Percentiles rank a stretch among this genome's conserved stretches.
Evolutionary conservation across 2,888 invertebrate genomes (phyloP).

Genomic region (Abrostola triplasia): DNA sequence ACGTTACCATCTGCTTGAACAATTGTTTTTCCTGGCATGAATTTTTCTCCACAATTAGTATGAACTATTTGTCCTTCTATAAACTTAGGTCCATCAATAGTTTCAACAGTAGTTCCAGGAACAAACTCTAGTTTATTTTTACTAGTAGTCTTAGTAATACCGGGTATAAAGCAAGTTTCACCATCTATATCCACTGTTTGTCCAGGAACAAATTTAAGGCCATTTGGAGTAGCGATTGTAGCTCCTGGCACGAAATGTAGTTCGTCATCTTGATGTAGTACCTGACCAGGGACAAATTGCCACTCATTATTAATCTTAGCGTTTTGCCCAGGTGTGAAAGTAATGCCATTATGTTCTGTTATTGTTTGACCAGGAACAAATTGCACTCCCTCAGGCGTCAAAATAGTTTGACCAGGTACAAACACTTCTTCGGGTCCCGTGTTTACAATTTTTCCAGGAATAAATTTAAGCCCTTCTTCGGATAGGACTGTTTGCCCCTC

Average conservation of each 20-base stretch:
- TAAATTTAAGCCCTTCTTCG: constrained; percentile 89
- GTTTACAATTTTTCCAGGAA: constrained; percentile 88
- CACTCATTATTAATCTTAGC: constrained; percentile 86
- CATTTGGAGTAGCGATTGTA: constrained; percentile 89
- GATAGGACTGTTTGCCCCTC: constrained; percentile 90
- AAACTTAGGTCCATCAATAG: constrained; percentile 90
- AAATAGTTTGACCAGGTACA: constrained; percentile 90
- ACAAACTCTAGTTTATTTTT: constrained; percentile 85
- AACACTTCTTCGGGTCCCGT: constrained; percentile 85
- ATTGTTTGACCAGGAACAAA: constrained; percentile 91
- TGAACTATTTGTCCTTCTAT: constrained; percentile 90
- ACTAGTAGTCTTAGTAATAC: constrained; percentile 83
- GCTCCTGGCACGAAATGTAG: constrained; percentile 90
- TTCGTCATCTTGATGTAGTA: constrained; percentile 86
- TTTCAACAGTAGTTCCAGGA: constrained; percentile 89
- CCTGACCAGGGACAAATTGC: constrained; percentile 91
- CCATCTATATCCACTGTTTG: constrained; percentile 87
- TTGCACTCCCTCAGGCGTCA: constrained; percentile 88
- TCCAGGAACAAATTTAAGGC: constrained; percentile 90
- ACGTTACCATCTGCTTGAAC: constrained; percentile 83
- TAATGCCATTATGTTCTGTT: constrained; percentile 80
- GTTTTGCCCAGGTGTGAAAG: constrained; percentile 90
- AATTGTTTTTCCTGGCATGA: constrained; percentile 89
- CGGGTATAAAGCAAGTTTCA: constrained; percentile 89
- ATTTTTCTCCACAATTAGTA: constrained; percentile 89